phyloP scores from a whole-genome alignment of 2,797 vertebrate genomes.

The Echiichthys vipera region DNA sequence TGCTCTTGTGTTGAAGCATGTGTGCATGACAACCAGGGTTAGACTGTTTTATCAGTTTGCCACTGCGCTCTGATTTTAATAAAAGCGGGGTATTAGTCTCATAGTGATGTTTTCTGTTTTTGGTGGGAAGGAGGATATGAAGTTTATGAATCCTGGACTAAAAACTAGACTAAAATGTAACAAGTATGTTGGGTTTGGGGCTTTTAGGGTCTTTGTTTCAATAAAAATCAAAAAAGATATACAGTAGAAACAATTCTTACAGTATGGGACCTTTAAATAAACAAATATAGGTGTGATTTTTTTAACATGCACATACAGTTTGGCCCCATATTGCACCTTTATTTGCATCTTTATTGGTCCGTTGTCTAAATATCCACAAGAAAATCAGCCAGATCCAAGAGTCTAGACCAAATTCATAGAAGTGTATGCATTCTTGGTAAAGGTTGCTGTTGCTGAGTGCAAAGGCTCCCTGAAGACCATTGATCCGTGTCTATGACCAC shows the following conservation, averaged over 20 bases:
- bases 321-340: neutral
- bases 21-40: conserved; percentile 35
- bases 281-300: no score
- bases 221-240: no score
- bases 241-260: no score
- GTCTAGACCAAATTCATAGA: neutral
- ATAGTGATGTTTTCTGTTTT: conserved; percentile 16
- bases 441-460: conserved; percentile 49
- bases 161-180: neutral
- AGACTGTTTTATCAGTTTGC: conserved; percentile 44
- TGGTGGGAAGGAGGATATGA: conserved; percentile 6
- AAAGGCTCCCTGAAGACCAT: conserved; percentile 72
- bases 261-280: no score
- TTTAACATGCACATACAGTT: neutral
- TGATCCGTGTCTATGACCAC: conserved; percentile 71
- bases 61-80: conserved; percentile 40
- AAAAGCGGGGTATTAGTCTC: conserved; percentile 54
- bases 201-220: no score
- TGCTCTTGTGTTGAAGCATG: conserved; percentile 7
- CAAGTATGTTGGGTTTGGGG: no score
- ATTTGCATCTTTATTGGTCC: neutral
- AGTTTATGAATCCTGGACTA: conserved; percentile 10
- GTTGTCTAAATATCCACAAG: neutral
- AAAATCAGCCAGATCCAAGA: conserved; percentile 1
- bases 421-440: conserved; percentile 24